Evolutionary conservation across 2,888 invertebrate species (phyloP).

Genomic region (Hirtodrosophila duncani): DNA sequence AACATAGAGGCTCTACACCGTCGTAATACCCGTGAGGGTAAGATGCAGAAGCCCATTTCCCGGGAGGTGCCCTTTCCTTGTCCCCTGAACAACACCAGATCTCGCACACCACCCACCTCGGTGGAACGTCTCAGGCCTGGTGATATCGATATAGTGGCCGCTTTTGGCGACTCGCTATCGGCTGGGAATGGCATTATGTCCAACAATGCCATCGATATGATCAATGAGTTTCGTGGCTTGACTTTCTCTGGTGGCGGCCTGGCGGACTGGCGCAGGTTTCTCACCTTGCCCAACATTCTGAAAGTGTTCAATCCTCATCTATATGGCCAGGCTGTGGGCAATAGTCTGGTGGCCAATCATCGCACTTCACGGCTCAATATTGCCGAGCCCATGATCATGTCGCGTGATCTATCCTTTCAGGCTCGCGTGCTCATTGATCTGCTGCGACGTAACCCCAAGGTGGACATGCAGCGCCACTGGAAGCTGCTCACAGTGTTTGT

Average conservation of each 20-base stretch:
- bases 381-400: conserved; percentile 76
- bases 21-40: conserved; percentile 48
- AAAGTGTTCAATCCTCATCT: conserved; percentile 83
- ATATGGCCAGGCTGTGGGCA: conserved; percentile 79
- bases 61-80: conserved; percentile 75
- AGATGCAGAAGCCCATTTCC: conserved; percentile 67
- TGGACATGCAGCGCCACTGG: conserved; percentile 81
- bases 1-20: conserved; percentile 38
- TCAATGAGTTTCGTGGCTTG: conserved; percentile 79
- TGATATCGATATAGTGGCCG: conserved; percentile 82
- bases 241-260: conserved; percentile 80
- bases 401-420: conserved; percentile 67
- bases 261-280: conserved; percentile 79
- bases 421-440: conserved; percentile 62
- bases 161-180: conserved; percentile 82
- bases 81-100: conserved; percentile 69
- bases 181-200: conserved; percentile 81
- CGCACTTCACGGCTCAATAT: conserved; percentile 60
- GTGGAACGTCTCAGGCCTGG: conserved; percentile 80
- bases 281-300: conserved; percentile 81
- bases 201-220: conserved; percentile 77
- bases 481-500: conserved; percentile 82
- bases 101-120: conserved; percentile 77
- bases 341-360: conserved; percentile 61
- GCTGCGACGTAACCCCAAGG: conserved; percentile 67